Conservation (phyloP, 30 jellyfish, hydroid and myxozoan species). For the Nemopilema nomurai region DNA sequence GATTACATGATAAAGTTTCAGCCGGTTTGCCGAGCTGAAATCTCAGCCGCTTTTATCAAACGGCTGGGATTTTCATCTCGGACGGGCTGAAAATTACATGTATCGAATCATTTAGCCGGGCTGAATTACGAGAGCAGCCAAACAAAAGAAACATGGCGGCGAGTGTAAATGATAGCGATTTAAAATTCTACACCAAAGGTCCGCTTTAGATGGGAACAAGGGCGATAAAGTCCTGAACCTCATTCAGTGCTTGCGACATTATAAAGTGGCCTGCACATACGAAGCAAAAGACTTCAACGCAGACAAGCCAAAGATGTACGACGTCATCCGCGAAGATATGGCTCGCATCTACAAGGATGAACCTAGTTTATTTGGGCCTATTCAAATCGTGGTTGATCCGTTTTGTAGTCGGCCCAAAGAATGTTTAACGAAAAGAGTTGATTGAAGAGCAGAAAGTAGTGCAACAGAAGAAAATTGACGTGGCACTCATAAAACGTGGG, state of each 20-base stretch:
- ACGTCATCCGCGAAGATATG: constrained; percentile 33
- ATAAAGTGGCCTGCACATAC: constrained; percentile 7
- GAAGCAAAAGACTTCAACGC: constrained; percentile 45
- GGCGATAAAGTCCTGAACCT: constrained; percentile 40
- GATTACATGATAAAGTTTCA: constrained; percentile 15
- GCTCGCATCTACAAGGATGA: constrained; percentile 48
- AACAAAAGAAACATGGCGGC: too few relatives aligned
- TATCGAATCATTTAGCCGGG: too few relatives aligned
- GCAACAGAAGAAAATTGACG: constrained; percentile 29
- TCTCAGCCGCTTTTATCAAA: constrained; percentile 33
- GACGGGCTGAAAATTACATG: constrained; percentile 27
- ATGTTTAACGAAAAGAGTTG: neutral
- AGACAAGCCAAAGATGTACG: constrained; percentile 48
- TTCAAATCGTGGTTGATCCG: constrained; percentile 31
- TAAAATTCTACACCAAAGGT: too few relatives aligned
- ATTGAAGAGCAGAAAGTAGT: neutral
- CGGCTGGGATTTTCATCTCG: too few relatives aligned
- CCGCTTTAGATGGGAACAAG: too few relatives aligned
- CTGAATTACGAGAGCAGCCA: neutral
- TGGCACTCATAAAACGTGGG: constrained; percentile 26
- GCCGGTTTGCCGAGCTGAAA: constrained; percentile 33
- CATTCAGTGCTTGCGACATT: constrained; percentile 20
- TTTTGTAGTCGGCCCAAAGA: constrained; percentile 19
- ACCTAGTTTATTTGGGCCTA: constrained; percentile 40
- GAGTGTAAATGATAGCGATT: too few relatives aligned